These are phyloP conservation scores for Chrysemys picta DNA, from an alignment of 2,113 vertebrate species.

Conservation along the genomic window DNA sequence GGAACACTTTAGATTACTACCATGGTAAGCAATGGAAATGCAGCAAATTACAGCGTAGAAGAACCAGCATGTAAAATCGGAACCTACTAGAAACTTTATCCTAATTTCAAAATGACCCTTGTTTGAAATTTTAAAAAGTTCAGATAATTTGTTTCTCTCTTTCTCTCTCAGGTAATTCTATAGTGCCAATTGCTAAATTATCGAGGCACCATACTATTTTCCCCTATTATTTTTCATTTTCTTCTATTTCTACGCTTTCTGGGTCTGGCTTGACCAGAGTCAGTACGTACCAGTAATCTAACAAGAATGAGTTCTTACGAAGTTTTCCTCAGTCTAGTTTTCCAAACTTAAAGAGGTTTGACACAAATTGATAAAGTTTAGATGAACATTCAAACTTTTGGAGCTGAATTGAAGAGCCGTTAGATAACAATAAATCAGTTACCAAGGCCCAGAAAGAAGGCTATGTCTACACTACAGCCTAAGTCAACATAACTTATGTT, in stretches of 20 bases:
- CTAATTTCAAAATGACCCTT: background rate
- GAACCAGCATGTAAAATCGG: background rate
- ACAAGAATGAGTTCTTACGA: background rate
- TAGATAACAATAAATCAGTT: conserved; percentile 36
- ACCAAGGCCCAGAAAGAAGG: conserved; percentile 28
- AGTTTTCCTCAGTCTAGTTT: background rate
- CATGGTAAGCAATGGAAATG: background rate
- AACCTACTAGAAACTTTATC: background rate
- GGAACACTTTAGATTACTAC: background rate
- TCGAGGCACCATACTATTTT: background rate
- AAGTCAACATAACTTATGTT: no score
- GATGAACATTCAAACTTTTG: conserved; percentile 35
- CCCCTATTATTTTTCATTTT: background rate
- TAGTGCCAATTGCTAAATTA: background rate
- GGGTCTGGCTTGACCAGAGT: background rate
- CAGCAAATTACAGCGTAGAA: background rate
- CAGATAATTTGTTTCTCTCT: background rate
- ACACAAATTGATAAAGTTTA: background rate
- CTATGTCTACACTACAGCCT: no score
- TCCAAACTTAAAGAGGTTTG: background rate
- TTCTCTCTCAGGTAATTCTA: background rate
- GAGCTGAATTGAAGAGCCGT: conserved; percentile 24
- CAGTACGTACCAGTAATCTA: background rate
- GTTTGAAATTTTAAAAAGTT: background rate
- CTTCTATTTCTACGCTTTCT: background rate